phyloP scores from a whole-genome alignment of 2,113 vertebrate species.

The Dasypus novemcinctus region DNA sequence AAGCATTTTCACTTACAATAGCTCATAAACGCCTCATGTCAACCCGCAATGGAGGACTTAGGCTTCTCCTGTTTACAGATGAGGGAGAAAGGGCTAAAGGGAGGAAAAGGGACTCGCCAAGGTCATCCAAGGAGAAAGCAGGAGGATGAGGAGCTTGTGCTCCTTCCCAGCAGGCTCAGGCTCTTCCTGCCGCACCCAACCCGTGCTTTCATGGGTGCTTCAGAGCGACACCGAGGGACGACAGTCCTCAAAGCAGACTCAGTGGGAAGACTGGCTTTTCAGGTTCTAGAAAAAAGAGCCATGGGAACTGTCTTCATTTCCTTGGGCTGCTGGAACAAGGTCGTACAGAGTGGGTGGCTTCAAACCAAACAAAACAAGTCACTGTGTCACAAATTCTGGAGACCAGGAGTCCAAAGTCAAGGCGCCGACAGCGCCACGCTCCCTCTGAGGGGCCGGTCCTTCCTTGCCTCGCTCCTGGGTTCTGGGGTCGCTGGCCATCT shows the following conservation, averaged over 20 bases:
- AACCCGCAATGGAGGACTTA: neutral
- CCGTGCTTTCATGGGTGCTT: neutral
- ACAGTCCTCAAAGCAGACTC: neutral
- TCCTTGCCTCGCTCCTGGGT: too few species aligned
- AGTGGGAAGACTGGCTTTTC: neutral
- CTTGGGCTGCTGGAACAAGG: too few species aligned
- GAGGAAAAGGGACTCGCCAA: neutral
- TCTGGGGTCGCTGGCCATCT: too few species aligned
- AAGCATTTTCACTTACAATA: neutral
- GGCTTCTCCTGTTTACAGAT: neutral
- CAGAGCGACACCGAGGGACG: neutral
- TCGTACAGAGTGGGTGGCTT: too few species aligned
- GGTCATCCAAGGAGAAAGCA: neutral
- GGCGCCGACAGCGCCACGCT: too few species aligned
- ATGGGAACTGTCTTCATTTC: neutral
- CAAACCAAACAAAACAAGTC: too few species aligned
- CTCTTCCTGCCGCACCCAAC: neutral
- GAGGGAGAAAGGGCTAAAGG: neutral
- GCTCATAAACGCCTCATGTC: neutral
- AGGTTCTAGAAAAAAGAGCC: neutral
- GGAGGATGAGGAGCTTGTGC: neutral
- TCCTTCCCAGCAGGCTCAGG: neutral
- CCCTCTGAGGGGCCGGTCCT: too few species aligned
- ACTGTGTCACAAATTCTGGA: too few species aligned
- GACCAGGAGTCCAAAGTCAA: too few species aligned